Evolutionary conservation across 37 sponge, comb jelly and placozoan species (phyloP).

Genomic region (Halisarca cf. caerulea): DNA sequence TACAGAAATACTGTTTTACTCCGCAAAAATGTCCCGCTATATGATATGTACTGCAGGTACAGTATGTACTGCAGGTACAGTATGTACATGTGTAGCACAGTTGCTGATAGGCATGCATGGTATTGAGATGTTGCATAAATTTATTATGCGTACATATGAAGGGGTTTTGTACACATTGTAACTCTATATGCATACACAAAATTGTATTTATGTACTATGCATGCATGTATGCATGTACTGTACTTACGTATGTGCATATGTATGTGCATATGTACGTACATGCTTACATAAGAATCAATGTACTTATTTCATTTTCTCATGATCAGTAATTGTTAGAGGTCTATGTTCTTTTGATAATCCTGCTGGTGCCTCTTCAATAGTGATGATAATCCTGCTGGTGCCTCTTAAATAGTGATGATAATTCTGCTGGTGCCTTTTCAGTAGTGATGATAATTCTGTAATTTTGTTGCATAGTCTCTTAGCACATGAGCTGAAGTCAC

Average conservation of each 20-base stretch:
- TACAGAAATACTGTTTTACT: too few relatives aligned
- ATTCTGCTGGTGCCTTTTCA: too few relatives aligned
- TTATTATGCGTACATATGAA: not conserved
- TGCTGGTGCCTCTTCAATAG: too few relatives aligned
- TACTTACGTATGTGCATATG: not conserved
- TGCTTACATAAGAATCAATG: not conserved
- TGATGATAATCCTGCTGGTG: too few relatives aligned
- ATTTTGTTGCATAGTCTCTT: too few relatives aligned
- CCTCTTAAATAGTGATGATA: too few relatives aligned
- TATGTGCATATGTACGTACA: not conserved
- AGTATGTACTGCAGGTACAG: not conserved
- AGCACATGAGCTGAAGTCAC: too few relatives aligned
- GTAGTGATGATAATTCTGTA: too few relatives aligned
- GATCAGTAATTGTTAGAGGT: too few relatives aligned
- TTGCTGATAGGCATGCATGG: not conserved
- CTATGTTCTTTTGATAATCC: too few relatives aligned
- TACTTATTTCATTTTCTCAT: constrained; percentile 12
- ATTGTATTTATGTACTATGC: not conserved
- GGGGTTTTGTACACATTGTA: not conserved
- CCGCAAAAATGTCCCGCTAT: too few relatives aligned
- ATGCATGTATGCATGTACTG: not conserved
- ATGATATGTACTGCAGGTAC: too few relatives aligned
- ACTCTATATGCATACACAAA: not conserved
- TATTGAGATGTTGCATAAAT: not conserved
- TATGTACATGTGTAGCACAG: not conserved